Evolutionary conservation across 2,113 vertebrate genomes (phyloP), one percentile per base, ranked within the genome.

Genomic region (Osmerus eperlanus): DNA sequence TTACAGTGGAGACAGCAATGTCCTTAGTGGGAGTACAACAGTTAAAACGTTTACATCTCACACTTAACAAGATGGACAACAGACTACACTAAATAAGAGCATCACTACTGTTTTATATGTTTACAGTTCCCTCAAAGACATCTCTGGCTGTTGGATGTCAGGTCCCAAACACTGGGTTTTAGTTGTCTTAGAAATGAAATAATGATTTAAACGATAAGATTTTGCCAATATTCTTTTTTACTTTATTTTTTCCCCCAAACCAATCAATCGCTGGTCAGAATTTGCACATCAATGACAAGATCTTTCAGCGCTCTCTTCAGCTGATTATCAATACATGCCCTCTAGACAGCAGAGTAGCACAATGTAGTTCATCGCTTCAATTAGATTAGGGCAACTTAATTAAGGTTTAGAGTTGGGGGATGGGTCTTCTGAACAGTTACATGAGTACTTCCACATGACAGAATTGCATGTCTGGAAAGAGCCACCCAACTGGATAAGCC

Each of bases 1-100:
- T 85, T 75, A 79, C 73, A 77, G 67, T 81, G 78, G 71, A 84
- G 72, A 80, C 62, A 61, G 58, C 66, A 51, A 65, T 41, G 15
- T 56, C 29, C 58, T 59, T 75, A 7, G 21, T 53, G 4, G 18
- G 28, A 41, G n/a, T 68, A 72, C 47, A 59, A 60, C 47, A 61
- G 54, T 62, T n/a, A 41, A 61, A 71, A 61, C 12, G 41, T 74
- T 77, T 76, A 86, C 83, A 84, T 81, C 86, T 83, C 75, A 86
- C 78, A 89, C 78, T 82, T 84, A 83, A 85, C 74, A 66, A 16
- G 65, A 29, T 73, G 78, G 71, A 78, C 70, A 55, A 72, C 52
- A 19, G 28, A 78, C 64, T 68, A 59, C 32, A 79, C 28, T 47
- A 56, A 70, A 77, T 71, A 67, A 79, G 75, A 65, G 71, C 78